These are phyloP conservation scores for Apamea anceps DNA, from an alignment of 2,888 invertebrate species.

Conservation along the genomic window DNA sequence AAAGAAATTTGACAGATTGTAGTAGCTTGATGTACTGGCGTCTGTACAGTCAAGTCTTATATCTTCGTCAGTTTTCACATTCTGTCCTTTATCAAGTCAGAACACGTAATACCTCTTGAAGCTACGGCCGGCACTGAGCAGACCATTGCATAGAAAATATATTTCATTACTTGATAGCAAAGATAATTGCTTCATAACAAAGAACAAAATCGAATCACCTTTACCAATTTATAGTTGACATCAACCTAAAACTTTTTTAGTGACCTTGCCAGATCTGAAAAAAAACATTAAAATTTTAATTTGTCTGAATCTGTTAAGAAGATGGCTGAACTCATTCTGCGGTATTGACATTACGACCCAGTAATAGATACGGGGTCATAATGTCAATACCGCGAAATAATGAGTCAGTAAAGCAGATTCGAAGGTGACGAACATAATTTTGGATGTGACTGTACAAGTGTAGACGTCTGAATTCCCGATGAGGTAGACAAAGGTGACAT, in stretches of 20 bases:
- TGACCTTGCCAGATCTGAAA: not conserved
- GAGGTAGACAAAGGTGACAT: not conserved
- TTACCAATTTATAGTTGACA: not conserved
- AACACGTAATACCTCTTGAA: not conserved
- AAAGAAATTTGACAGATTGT: no score
- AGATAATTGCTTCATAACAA: not conserved
- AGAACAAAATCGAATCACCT: not conserved
- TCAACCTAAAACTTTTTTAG: not conserved
- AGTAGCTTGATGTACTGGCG: no score
- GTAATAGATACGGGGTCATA: no score
- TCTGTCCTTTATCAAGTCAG: not conserved
- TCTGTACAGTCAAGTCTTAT: no score
- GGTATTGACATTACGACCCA: not conserved
- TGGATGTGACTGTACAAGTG: not conserved
- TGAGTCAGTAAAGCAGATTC: not conserved
- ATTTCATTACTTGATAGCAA: not conserved
- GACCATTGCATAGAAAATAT: not conserved
- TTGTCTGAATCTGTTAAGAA: not conserved
- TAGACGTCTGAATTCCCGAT: not conserved
- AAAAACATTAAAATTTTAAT: not conserved
- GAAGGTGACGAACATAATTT: not conserved
- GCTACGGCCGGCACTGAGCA: not conserved
- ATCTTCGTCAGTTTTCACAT: not conserved
- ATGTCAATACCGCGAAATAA: no score
- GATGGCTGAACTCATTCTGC: not conserved